Base-by-base conservation (phyloP, 1,140 invertebrate species). In the Pissodes strobi region DNA sequence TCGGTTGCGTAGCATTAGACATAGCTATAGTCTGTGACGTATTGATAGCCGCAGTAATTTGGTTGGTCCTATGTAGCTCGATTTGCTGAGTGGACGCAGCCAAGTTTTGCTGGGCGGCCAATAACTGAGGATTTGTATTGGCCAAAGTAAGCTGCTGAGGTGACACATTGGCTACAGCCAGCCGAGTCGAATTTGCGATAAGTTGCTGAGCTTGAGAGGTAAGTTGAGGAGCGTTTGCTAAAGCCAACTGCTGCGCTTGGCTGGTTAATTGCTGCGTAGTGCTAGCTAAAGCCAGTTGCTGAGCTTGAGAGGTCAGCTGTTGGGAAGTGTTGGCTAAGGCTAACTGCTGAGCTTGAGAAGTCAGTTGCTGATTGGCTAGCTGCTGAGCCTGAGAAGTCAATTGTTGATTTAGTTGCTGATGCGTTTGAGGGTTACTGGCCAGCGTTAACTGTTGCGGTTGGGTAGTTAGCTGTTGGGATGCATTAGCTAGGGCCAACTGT, bases 1-100 rank as follows among this genome's bases (percentile, higher is more conserved):
- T 81, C 1, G 86, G 82, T 15, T 84, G 84, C 0, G 81, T 81
- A 4, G 82, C 76, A 62, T 81, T 83, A 2, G 82, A 84, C 77
- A 84, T 82, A 0, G 82, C 81, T 0, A 84, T 76, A 18, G 82
- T 76, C 71, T 79, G 78, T 25, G 78, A 79, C 6, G 78, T 79
- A 64, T 74, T 78, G 30, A 79, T 79, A 2, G 73, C 70, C 2
- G 72, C 69, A 25, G 72, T 76, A 34, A 78, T 76, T 52, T 76
- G 73, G 34, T 59, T 72, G 39, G 67, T 76, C 18, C 74, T 52
- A 60, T 77, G 75, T 52, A 78, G 48, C 51, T 76, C 75, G 21
- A 77, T 67, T 49, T 77, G 75, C 67, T 78, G 77, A 19, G 61
- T 71, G 9, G 73, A 71, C 0, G 76, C 71, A 0, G 75, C 71